These are phyloP conservation scores for Reticulitermes lucifugus DNA, from an alignment of 2,888 invertebrate species.

Conservation along the genomic window DNA sequence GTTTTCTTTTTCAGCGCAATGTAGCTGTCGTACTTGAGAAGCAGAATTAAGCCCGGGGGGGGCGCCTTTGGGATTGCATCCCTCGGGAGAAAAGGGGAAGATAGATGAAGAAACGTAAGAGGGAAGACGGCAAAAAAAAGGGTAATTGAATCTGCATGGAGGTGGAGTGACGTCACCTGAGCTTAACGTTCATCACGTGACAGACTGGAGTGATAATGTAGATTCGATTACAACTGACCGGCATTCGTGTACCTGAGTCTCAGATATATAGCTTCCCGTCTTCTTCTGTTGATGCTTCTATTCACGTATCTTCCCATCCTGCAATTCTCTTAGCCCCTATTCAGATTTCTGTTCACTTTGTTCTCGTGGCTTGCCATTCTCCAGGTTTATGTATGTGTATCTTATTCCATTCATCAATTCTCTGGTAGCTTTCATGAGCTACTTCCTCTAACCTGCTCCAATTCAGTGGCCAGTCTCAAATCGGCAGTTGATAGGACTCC, in stretches of 20 bases:
- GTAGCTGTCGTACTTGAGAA: neutral
- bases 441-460: too few species aligned
- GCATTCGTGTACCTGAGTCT: neutral
- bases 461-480: too few species aligned
- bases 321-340: neutral
- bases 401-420: too few species aligned
- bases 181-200: constrained; percentile 3
- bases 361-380: neutral
- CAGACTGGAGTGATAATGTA: constrained; percentile 4
- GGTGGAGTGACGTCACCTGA: constrained; percentile 7
- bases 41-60: neutral
- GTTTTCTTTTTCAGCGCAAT: neutral
- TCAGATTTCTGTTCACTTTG: neutral
- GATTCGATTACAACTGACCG: constrained; percentile 11
- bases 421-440: too few species aligned
- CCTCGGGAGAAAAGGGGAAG: constrained; percentile 15
- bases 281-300: too few species aligned
- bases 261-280: neutral
- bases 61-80: neutral
- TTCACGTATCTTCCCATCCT: too few species aligned
- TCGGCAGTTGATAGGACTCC: too few species aligned
- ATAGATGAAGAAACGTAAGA: constrained; percentile 31
- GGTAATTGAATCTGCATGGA: constrained; percentile 39
- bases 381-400: too few species aligned
- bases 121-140: constrained; percentile 10